These are phyloP conservation scores for Macheiramphus alcinus DNA, from an alignment of 2,113 vertebrate genomes.

Conservation along the genomic window DNA sequence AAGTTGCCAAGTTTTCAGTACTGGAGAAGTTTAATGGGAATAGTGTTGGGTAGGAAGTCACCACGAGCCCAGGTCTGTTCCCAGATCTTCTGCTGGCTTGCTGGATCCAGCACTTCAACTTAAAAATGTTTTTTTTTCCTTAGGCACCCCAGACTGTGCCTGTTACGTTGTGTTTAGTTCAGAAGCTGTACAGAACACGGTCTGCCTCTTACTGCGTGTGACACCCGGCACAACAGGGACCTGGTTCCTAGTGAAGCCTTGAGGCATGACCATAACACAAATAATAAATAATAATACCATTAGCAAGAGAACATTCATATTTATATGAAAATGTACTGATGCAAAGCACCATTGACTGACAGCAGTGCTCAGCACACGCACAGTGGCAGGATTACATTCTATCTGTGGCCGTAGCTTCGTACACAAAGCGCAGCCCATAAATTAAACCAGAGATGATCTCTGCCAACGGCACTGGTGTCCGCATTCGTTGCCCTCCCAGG, in stretches of 20 bases:
- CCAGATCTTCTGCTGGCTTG: not conserved
- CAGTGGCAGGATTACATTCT: not conserved
- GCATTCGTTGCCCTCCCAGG: not conserved
- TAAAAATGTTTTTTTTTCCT: not conserved
- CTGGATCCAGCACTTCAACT: not conserved
- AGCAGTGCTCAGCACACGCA: not conserved
- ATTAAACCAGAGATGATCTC: not conserved
- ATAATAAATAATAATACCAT: constrained; percentile 29
- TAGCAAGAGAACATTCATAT: constrained; percentile 26
- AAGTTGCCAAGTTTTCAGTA: fast-evolving
- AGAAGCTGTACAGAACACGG: not conserved
- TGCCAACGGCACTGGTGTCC: not conserved
- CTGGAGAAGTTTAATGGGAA: not conserved
- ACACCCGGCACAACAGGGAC: not conserved
- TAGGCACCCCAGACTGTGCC: not conserved
- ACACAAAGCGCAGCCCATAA: not conserved
- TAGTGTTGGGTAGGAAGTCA: not conserved
- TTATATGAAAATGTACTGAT: constrained; percentile 20
- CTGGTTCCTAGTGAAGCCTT: not conserved
- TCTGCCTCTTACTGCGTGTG: not conserved
- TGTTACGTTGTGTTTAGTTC: not conserved
- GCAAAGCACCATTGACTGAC: constrained; percentile 22
- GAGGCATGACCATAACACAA: not conserved
- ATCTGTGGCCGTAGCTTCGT: not conserved
- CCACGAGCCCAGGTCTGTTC: not conserved